Evolutionary conservation across 64 coral and sea anemone genomes (phyloP).

Genomic region (Pocillopora damicornis): DNA sequence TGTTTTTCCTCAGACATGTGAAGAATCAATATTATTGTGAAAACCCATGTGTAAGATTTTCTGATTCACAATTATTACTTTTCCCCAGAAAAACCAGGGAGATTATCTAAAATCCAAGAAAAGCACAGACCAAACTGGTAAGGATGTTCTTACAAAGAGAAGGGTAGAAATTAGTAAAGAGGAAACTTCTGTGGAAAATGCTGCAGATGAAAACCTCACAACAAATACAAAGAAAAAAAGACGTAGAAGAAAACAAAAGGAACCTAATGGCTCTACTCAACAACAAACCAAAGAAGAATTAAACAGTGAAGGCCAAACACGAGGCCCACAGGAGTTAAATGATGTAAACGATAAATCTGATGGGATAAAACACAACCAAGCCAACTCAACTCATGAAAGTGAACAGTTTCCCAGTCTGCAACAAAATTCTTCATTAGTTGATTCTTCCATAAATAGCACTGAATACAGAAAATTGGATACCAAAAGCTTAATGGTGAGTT

Average conservation of each 20-base stretch:
- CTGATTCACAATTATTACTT: background rate
- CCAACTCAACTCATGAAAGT: background rate
- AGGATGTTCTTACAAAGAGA: background rate
- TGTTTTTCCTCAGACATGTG: no score
- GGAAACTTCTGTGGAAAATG: background rate
- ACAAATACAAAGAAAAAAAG: background rate
- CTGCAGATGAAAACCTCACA: background rate
- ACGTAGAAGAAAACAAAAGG: conserved; percentile 14
- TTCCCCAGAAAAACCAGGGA: background rate
- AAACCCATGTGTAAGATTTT: no score
- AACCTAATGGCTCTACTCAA: background rate
- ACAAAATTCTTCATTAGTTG: background rate
- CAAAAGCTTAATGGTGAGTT: background rate
- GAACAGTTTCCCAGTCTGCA: background rate
- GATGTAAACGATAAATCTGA: background rate
- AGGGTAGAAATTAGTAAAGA: background rate
- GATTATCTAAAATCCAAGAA: background rate
- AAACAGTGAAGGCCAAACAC: background rate
- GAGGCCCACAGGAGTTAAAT: background rate
- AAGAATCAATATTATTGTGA: no score
- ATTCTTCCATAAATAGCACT: background rate
- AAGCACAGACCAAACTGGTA: background rate
- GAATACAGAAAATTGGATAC: background rate
- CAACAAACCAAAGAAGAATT: background rate
- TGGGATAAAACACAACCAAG: background rate